Evolutionary conservation across 2,797 vertebrate species (phyloP).

Genomic region (Urophycis tenuis): DNA sequence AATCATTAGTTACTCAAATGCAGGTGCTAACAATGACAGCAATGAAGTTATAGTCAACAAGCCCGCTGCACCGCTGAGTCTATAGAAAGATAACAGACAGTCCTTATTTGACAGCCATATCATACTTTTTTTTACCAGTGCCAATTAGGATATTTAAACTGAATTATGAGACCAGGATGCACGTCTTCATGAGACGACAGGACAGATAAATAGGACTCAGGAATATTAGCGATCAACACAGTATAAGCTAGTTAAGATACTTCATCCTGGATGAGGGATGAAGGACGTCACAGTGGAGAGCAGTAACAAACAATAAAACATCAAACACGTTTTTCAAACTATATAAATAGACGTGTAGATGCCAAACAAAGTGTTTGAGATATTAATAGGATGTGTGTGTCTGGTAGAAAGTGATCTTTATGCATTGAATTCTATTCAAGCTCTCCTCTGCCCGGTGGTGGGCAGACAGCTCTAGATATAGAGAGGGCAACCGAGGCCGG

Average conservation of each 20-base stretch:
- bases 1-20: slow-evolving; percentile 30
- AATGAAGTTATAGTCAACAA: slow-evolving; percentile 18
- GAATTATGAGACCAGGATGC: neutral
- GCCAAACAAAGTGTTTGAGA: neutral
- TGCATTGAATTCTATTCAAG: neutral
- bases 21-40: slow-evolving; percentile 30
- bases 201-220: neutral
- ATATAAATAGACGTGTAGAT: neutral
- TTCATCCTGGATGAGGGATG: neutral
- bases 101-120: neutral
- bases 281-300: neutral
- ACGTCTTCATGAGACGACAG: neutral
- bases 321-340: neutral
- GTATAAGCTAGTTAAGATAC: neutral
- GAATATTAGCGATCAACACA: neutral
- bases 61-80: slow-evolving; percentile 21
- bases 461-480: neutral
- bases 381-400: neutral
- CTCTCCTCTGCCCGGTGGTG: neutral
- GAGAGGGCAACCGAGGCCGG: slow-evolving; percentile 15
- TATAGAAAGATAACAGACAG: neutral
- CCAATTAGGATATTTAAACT: neutral
- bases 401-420: neutral
- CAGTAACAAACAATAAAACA: neutral
- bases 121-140: neutral